A percentile compares a stretch with the other conserved stretches of the same genome.
phyloP scores from a whole-genome alignment of 2,888 invertebrate species.

The Platycnemis pennipes region DNA sequence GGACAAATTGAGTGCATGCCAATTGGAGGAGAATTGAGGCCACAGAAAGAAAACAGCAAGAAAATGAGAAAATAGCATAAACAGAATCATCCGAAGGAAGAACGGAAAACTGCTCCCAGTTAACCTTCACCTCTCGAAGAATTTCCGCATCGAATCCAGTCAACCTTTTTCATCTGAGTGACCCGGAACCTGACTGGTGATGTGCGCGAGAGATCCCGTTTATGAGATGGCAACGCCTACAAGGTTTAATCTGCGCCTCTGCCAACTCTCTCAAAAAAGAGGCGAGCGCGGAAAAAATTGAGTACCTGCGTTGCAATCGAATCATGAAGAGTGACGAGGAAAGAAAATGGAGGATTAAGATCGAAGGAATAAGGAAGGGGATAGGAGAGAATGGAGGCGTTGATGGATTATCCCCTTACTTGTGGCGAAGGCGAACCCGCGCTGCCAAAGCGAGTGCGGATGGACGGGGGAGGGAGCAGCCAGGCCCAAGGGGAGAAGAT shows the following conservation, averaged over 20 bases:
- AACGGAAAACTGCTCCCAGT: background rate
- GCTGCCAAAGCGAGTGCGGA: background rate
- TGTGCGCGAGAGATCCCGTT: background rate
- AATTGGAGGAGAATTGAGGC: background rate
- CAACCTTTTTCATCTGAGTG: background rate
- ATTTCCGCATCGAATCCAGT: background rate
- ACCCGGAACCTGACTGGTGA: background rate
- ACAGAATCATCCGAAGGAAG: background rate
- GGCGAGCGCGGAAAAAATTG: background rate
- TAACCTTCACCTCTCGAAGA: background rate
- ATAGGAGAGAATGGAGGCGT: background rate
- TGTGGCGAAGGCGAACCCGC: background rate
- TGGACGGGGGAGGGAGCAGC: background rate
- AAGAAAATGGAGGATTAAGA: conserved; percentile 3
- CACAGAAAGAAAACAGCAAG: background rate
- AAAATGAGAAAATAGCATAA: background rate
- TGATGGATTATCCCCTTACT: background rate
- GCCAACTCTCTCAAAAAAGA: background rate
- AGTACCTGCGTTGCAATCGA: conserved; percentile 7
- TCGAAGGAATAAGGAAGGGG: conserved; percentile 9
- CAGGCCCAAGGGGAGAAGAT: background rate
- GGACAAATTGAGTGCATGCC: background rate
- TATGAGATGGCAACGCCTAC: background rate
- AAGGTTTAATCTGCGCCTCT: background rate
- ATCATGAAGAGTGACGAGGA: background rate